Evolutionary conservation across 2,888 invertebrate species (phyloP), one percentile per base, ranked within the genome.

Genomic region (Ennomos fuscantarius): DNA sequence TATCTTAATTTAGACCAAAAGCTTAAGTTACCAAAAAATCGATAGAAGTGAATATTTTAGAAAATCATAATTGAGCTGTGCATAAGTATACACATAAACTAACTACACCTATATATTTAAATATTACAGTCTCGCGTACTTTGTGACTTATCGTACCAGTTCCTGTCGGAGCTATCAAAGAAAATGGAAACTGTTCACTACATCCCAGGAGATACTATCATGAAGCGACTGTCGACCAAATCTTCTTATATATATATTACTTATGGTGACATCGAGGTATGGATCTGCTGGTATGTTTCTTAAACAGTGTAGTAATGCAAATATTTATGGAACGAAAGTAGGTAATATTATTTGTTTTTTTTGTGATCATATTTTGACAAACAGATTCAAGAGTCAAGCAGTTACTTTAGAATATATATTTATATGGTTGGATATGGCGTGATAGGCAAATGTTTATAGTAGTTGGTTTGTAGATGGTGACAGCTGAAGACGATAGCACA

Each of bases 401-500:
- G 24, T 6, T 0, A 5, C 24, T 24, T 6, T 24, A 3, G 24
- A 24, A 24, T 6, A 6, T 24, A 3, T 24, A 6, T 24, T 24
- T 6, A 24, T 24, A 24, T 24, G 24, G 6, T 24, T 2, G 1
- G 15, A 15, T 24, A 24, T 6, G 6, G 24, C 6, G 24, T 6
- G 15, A 15, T 15, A 15, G 15, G 3, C 15, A 24, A 6, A 24
- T 24, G 24, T 24, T 24, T 24, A 24, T 6, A 6, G 6, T 24
- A 6, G 2, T 24, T 3, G 1, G 24, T 24, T 32, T 13, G 8
- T 45, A 89, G 89, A 80, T 89, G 85, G 62, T 89, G 33, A 87
- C 89, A 36, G 88, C 89, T 0, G 89, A 89, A 45, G 89, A 89
- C 54, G 89, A 89, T 65, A 76, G 65, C 41, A 88, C 89, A 1